These are phyloP conservation scores for Drosophila dunni DNA, from an alignment of 1,140 invertebrate species.

Conservation along the genomic window DNA sequence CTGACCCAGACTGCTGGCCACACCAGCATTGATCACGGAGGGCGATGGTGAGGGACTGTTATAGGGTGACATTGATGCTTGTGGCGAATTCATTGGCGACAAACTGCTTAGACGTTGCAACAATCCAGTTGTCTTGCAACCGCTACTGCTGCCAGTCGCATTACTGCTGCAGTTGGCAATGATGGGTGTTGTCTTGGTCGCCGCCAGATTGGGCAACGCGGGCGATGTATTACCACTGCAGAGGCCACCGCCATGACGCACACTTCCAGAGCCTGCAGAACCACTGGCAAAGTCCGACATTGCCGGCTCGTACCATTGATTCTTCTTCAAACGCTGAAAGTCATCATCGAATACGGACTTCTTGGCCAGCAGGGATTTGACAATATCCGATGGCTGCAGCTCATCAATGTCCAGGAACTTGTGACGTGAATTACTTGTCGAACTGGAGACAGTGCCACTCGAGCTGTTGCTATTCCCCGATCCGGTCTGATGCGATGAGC, in stretches of 20 bases:
- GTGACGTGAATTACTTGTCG: conserved; percentile 87
- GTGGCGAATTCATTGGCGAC: conserved; percentile 84
- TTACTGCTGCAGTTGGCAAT: conserved; percentile 63
- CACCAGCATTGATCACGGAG: conserved; percentile 52
- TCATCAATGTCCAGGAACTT: conserved; percentile 90
- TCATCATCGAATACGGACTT: conserved; percentile 98
- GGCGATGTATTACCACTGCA: conserved; percentile 76
- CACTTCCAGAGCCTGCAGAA: conserved; percentile 30
- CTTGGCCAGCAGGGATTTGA: conserved; percentile 95
- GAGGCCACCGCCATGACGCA: conserved; percentile 34
- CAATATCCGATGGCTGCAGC: conserved; percentile 96
- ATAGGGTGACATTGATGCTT: conserved; percentile 81
- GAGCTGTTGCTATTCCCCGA: conserved; percentile 75
- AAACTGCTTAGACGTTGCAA: conserved; percentile 75
- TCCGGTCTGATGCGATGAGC: conserved; percentile 54
- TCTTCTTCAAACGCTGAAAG: conserved; percentile 95
- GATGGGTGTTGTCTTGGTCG: conserved; percentile 72
- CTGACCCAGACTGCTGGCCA: conserved; percentile 7
- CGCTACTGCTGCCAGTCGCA: conserved; percentile 13
- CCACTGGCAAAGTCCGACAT: conserved; percentile 54
- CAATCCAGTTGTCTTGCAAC: conserved; percentile 58
- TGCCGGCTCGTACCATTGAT: conserved; percentile 92
- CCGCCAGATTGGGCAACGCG: conserved; percentile 80
- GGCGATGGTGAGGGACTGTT: conserved; percentile 81
- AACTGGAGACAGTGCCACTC: conserved; percentile 67